Evolutionary conservation across 2,797 vertebrate species (phyloP).

Genomic region (Dermochelys coriacea): DNA sequence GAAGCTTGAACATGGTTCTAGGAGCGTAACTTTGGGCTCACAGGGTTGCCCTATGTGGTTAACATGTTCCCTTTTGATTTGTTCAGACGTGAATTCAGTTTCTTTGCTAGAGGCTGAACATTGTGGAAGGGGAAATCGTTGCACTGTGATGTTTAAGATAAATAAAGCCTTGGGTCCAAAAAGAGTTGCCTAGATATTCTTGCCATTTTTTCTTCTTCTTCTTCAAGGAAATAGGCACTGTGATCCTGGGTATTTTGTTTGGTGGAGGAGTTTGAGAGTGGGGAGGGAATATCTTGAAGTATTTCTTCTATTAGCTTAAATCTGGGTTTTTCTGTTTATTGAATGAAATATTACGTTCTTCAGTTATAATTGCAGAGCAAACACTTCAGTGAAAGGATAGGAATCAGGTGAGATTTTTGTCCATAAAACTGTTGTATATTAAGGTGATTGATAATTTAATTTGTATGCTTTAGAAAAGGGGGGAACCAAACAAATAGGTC

Average conservation of each 20-base stretch:
- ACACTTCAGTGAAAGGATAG: constrained; percentile 34
- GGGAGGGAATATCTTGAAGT: constrained; percentile 20
- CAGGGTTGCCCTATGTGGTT: not conserved
- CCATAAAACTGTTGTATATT: constrained; percentile 32
- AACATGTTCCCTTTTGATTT: not conserved
- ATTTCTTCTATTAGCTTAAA: constrained; percentile 26
- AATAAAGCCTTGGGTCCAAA: constrained; percentile 25
- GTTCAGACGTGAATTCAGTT: not conserved
- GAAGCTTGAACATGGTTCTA: accelerated
- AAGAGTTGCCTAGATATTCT: not conserved
- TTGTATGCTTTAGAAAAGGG: constrained; percentile 67
- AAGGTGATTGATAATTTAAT: constrained; percentile 58
- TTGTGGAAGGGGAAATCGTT: not conserved
- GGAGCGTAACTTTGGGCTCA: not conserved
- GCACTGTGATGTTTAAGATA: not conserved
- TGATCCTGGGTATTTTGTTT: constrained; percentile 24
- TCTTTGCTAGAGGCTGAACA: not conserved
- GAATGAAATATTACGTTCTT: constrained; percentile 8
- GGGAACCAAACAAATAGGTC: constrained; percentile 39
- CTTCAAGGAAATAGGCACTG: not conserved
- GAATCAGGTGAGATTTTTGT: constrained; percentile 34
- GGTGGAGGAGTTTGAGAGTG: constrained; percentile 37
- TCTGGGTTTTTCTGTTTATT: constrained; percentile 3
- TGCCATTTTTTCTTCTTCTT: not conserved
- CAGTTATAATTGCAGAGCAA: constrained; percentile 5